phyloP scores from a whole-genome alignment of 2,797 vertebrate species.

The Melanogrammus aeglefinus region DNA sequence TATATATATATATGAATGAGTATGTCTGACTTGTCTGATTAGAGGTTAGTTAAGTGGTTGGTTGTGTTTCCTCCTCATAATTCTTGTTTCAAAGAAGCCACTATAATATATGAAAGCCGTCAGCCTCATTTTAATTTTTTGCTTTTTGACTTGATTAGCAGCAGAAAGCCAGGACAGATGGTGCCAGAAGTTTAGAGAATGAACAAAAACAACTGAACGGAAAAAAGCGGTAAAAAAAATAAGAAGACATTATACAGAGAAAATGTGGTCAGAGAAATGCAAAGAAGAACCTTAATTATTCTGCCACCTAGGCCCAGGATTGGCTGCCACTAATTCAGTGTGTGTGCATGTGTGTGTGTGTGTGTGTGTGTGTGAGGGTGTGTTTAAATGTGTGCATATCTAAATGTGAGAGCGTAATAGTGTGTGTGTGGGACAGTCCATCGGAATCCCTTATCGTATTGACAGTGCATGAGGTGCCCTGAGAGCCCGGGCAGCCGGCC shows the following conservation, averaged over 20 bases:
- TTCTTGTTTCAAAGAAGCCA: slow-evolving; percentile 3
- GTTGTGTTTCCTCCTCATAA: background rate
- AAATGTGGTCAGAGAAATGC: background rate
- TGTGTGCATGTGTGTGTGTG: background rate
- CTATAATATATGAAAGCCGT: slow-evolving; percentile 36
- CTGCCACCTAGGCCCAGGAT: background rate
- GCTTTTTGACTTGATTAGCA: slow-evolving; percentile 44
- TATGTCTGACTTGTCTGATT: background rate
- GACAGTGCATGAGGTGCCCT: slow-evolving; percentile 51
- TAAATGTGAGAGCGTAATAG: background rate
- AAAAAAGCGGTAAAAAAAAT: background rate
- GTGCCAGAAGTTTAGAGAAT: background rate
- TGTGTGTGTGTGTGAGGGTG: background rate
- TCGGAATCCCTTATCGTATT: slow-evolving; percentile 66
- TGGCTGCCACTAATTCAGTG: background rate
- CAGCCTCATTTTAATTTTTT: slow-evolving; percentile 26
- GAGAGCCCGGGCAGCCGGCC: slow-evolving; percentile 41
- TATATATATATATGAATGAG: too few species aligned
- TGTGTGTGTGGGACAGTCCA: slow-evolving; percentile 44
- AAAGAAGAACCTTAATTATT: background rate
- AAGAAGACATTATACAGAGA: background rate
- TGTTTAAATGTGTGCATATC: background rate
- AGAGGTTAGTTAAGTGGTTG: background rate
- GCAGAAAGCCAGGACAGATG: slow-evolving; percentile 27
- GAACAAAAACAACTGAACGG: background rate